A percentile compares a stretch with the other conserved stretches of the same genome.
phyloP scores from a whole-genome alignment of 2,113 vertebrate species.

The Sinosuthora webbiana region DNA sequence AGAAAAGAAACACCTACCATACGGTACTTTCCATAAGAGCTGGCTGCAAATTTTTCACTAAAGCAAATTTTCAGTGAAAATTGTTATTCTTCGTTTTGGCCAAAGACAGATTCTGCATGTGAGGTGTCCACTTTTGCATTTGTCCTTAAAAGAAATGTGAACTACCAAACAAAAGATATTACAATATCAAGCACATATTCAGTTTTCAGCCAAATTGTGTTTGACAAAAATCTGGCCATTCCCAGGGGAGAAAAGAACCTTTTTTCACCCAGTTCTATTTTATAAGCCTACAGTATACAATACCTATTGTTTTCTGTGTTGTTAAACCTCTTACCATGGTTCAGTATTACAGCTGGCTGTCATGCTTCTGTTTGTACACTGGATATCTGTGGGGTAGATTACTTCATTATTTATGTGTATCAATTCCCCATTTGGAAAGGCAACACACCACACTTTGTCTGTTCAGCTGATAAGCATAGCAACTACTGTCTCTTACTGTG shows the following conservation, averaged over 20 bases:
- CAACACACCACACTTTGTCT: background rate
- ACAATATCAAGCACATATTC: background rate
- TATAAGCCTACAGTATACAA: constrained; percentile 48
- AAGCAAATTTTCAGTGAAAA: background rate
- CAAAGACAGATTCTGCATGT: background rate
- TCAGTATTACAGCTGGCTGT: constrained; percentile 24
- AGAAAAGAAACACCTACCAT: background rate
- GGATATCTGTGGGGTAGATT: constrained; percentile 37
- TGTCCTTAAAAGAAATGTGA: background rate
- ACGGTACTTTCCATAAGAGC: background rate
- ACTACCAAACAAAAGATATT: constrained; percentile 2
- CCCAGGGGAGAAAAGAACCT: background rate
- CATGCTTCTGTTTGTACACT: constrained; percentile 12
- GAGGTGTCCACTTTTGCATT: background rate
- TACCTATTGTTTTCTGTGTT: constrained; percentile 50
- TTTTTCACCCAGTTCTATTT: background rate
- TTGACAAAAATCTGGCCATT: constrained; percentile 32
- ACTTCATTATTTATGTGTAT: constrained; percentile 27
- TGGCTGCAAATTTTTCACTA: background rate
- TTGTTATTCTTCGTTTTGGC: background rate
- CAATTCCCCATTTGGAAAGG: constrained; percentile 25
- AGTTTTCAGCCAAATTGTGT: background rate
- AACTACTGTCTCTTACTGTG: constrained; percentile 8
- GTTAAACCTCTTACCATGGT: constrained; percentile 34
- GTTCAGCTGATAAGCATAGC: constrained; percentile 17